Evolutionary conservation across 2,113 vertebrate genomes (phyloP).

Genomic region (Rhipidura dahli): DNA sequence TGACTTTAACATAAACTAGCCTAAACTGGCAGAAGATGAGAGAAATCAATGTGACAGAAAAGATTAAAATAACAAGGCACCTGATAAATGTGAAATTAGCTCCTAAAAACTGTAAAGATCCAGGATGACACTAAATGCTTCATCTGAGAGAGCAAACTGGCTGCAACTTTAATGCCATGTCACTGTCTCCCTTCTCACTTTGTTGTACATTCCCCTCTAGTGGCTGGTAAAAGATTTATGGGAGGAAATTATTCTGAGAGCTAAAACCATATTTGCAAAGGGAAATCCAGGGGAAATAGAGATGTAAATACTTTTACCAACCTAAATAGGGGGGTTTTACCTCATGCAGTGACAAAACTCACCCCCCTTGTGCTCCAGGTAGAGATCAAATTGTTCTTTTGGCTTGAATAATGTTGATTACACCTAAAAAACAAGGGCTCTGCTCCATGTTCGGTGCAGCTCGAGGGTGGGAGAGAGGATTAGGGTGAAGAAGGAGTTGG

Average conservation of each 20-base stretch:
- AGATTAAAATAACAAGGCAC: not conserved
- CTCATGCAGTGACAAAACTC: not conserved
- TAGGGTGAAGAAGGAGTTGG: not conserved
- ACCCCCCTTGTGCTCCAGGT: not conserved
- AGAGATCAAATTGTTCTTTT: not conserved
- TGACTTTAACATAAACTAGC: not conserved
- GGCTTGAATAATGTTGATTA: fast-evolving
- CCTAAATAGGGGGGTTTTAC: not conserved
- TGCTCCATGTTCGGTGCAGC: not conserved
- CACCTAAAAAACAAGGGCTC: not conserved
- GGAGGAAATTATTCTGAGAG: not conserved
- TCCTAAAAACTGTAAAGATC: not conserved
- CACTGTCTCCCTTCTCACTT: not conserved
- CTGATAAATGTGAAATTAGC: not conserved
- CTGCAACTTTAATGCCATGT: not conserved
- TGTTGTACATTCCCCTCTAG: constrained; percentile 35
- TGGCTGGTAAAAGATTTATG: constrained; percentile 23
- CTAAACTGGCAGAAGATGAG: not conserved
- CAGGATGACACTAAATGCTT: not conserved
- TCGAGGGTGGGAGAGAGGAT: not conserved
- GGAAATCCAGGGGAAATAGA: not conserved
- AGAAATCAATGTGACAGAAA: not conserved
- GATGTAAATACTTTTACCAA: not conserved
- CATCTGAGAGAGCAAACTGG: not conserved
- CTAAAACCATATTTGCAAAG: not conserved